Conservation (phyloP, 2,888 invertebrate genomes). For the Tupiocoris notatus region DNA sequence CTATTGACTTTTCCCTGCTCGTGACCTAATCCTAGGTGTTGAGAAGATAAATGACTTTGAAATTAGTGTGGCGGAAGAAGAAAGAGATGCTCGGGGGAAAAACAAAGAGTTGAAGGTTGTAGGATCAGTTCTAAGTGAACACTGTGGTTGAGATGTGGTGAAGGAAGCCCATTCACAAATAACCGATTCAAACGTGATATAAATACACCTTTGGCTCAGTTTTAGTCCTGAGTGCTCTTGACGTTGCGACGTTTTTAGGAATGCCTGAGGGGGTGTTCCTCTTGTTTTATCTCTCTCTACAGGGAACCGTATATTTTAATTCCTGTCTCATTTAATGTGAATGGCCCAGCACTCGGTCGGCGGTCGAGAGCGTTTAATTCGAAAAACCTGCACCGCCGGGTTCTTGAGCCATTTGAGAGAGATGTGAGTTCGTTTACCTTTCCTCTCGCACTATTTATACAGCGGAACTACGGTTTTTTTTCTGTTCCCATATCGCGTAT, state of each 20-base stretch:
- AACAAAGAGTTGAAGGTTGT: background rate
- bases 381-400: background rate
- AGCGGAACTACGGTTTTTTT: too few species aligned
- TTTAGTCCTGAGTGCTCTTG: background rate
- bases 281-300: background rate
- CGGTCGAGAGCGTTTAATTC: background rate
- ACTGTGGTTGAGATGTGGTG: too few species aligned
- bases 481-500: too few species aligned
- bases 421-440: background rate
- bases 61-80: background rate
- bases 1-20: too few species aligned
- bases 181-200: background rate
- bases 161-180: background rate
- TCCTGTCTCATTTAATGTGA: background rate
- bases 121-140: too few species aligned
- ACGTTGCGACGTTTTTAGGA: background rate
- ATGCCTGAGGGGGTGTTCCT: background rate
- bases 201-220: background rate
- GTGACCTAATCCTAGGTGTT: too few species aligned
- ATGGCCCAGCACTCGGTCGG: background rate
- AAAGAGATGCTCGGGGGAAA: too few species aligned
- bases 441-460: too few species aligned
- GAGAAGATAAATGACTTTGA: background rate
- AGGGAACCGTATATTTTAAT: background rate
- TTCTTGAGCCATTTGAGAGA: background rate